Evolutionary conservation across 2,888 invertebrate species (phyloP), one percentile per base, ranked within the genome.

Genomic region (Drosophila quinaria): DNA sequence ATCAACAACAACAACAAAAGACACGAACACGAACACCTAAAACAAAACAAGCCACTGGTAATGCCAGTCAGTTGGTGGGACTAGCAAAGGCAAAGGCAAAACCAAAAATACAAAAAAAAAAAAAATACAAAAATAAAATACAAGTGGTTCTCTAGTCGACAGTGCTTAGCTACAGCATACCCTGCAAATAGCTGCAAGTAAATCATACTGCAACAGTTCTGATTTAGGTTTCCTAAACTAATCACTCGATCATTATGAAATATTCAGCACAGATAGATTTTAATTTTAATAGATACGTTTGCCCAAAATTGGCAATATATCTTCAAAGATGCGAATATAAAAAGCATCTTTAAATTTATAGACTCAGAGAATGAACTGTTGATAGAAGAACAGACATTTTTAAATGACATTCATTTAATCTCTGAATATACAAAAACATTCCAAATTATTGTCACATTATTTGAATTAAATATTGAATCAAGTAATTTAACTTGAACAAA

Each of bases 1-100:
- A 62, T 11, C 29, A 62, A 17, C n/a, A 58, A 44, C 39, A 49
- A n/a, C 11, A 37, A 33, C 29, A 49, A 11, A n/a, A 31, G 42
- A 46, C 17, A 72, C 33, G 37, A 58, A 64, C 58, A 58, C 33
- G 70, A 78, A 72, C 72, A 74, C 68, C 70, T 71, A 81, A 82
- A 82, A 82, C 69, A 87, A 74, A 78, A 73, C 79, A 72, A 74
- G 77, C 66, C 68, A 79, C 63, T 72, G 76, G 52, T 62, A 67
- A 41, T 66, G 62, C 49, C 82, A 65, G 87, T 83, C 22, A 22
- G 22, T 22, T 76, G 75, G 62, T 84, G 71, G 67, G 73, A 77
- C 72, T 51, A 60, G 63, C 64, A 46, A 42, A 78, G 69, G 51
- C 54, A 73, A 63, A 74, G 15, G 55, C 50, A 61, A 64, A 59